Percentiles rank a stretch among this genome's conserved stretches.
Evolutionary conservation across 2,797 vertebrate species (phyloP).

Genomic region (Premnoplex brunnescens): DNA sequence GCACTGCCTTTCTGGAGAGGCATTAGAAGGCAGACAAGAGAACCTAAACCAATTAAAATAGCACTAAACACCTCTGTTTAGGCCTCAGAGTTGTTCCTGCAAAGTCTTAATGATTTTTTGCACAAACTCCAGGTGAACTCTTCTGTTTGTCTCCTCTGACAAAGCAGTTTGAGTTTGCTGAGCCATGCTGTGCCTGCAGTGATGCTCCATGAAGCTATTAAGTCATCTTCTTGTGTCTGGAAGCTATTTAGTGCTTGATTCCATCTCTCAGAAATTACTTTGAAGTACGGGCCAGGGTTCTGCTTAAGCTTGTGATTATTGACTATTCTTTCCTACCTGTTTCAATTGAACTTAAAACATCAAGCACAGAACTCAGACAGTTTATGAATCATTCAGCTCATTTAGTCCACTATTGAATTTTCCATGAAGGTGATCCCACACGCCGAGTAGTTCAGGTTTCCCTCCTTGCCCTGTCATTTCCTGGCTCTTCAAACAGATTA

Average conservation of each 20-base stretch:
- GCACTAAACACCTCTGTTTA: background rate
- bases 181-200: background rate
- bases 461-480: background rate
- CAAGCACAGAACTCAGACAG: background rate
- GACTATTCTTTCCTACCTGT: background rate
- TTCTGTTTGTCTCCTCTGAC: background rate
- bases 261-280: background rate
- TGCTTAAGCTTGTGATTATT: background rate
- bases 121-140: background rate
- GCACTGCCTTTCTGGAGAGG: background rate
- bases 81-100: background rate
- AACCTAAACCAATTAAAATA: background rate
- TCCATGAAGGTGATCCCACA: background rate
- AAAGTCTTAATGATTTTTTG: background rate
- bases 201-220: slow-evolving; percentile 2
- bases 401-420: background rate
- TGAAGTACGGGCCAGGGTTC: slow-evolving; percentile 1
- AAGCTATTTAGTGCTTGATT: background rate
- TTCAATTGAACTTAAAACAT: background rate
- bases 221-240: slow-evolving; percentile 3
- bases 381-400: background rate
- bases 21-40: background rate
- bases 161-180: slow-evolving; percentile 11
- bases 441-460: background rate
- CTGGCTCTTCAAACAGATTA: background rate